Base-by-base conservation (phyloP, 2,113 vertebrate genomes). In the Caracal caracal region DNA sequence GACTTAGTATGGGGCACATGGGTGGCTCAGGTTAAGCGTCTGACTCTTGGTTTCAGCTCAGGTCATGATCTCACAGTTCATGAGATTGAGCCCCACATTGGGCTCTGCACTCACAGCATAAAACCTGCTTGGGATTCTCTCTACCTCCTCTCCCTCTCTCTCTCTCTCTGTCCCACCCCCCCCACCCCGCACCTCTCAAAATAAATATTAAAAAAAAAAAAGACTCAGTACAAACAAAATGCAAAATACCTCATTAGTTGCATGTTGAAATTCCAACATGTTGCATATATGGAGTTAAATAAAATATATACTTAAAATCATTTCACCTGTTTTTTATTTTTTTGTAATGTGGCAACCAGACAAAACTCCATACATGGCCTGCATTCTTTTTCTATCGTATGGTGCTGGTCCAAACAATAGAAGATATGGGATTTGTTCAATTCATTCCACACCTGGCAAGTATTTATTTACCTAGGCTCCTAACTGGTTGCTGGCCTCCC, bases 401-500 rank as follows among this genome's bases (percentile, higher is more conserved):
- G 63, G 59, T 19, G n/a, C n/a, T 20, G 10, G 11, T 51, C n/a
- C 49, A 26, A 49, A 35, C 56, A 28, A 40, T 22, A 35, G 51
- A 79, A 71, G 63, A 49, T 3, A 28, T 3, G 43, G 2, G 70
- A 78, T 24, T 89, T 12, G 9, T 17, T 78, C 37, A 3, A 43
- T 5, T 37, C 30, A 37, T 37, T 37, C 40, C 79, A 61, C 28
- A 59, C 49, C 26, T n/a, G 13, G 19, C 30, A 68, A 47, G 33
- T n/a, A 87, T 15, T 24, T 56, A 56, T 20, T 35, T 19, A n/a
- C 28, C 53, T 43, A 30, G 40, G 49, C 78, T 53, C 66, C 53
- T 9, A 24, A 56, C 16, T 35, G 43, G n/a, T 4, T 2, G 33
- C 33, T 3, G 0, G 1, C 30, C 15, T 8, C 10, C 17, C 71